Conservation (phyloP, 2,797 vertebrate species). For the Danio tinwini region DNA sequence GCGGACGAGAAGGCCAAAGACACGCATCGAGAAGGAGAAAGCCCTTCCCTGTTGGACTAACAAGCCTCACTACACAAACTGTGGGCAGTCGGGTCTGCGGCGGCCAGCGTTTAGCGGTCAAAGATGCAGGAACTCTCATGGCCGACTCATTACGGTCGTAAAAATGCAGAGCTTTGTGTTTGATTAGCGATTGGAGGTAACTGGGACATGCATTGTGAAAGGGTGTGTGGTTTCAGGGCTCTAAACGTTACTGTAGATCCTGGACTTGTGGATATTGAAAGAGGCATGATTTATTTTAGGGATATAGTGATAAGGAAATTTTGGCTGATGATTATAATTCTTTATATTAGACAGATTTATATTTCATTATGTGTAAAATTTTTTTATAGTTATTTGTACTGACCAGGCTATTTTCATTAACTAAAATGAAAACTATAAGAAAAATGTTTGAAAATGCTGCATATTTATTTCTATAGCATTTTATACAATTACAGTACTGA, state of each 20-base stretch:
- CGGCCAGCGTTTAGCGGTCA: slow-evolving; percentile 65
- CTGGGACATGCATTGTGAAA: slow-evolving; percentile 61
- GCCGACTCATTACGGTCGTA: slow-evolving; percentile 49
- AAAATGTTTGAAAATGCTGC: too few species aligned
- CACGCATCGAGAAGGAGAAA: slow-evolving; percentile 59
- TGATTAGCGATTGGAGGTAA: slow-evolving; percentile 63
- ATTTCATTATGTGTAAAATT: too few species aligned
- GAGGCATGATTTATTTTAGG: background rate
- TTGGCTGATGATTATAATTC: too few species aligned
- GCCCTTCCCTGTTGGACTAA: slow-evolving; percentile 69
- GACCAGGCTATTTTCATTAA: too few species aligned
- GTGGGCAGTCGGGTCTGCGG: slow-evolving; percentile 64
- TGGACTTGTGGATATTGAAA: slow-evolving; percentile 32
- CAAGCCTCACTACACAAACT: slow-evolving; percentile 68
- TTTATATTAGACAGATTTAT: too few species aligned
- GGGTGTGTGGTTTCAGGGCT: slow-evolving; percentile 23
- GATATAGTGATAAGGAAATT: too few species aligned
- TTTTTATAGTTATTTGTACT: too few species aligned
- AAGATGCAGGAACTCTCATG: slow-evolving; percentile 48
- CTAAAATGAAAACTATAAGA: too few species aligned
- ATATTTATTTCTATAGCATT: too few species aligned
- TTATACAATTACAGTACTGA: too few species aligned
- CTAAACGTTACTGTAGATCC: too few species aligned
- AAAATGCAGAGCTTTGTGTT: slow-evolving; percentile 54
- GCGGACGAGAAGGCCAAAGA: slow-evolving; percentile 68